phyloP scores from a whole-genome alignment of 2,113 vertebrate species.

The Pipra filicauda region DNA sequence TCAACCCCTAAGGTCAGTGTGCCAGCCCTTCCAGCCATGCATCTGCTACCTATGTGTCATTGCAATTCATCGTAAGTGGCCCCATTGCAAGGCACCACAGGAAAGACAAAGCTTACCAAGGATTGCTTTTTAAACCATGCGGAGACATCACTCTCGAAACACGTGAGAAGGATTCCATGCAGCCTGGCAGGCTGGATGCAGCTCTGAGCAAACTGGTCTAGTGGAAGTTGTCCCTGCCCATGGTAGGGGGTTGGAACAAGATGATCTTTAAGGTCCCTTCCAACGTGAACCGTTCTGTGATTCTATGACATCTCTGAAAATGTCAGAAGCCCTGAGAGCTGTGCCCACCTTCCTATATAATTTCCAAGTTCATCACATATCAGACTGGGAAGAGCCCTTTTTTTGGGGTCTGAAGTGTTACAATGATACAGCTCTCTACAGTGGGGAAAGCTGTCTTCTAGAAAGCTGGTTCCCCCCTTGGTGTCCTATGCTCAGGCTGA shows the following conservation, averaged over 20 bases:
- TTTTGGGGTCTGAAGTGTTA: not conserved
- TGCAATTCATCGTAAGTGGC: not conserved
- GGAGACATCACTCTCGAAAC: not conserved
- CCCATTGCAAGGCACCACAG: not conserved
- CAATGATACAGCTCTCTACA: not conserved
- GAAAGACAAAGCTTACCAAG: not conserved
- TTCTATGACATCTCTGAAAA: not conserved
- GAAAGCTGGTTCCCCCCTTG: not conserved
- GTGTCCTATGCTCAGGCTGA: not conserved
- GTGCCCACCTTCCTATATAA: not conserved
- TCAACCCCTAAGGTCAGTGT: accelerated
- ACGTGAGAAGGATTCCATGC: not conserved
- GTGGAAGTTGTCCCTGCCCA: not conserved
- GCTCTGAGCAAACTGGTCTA: not conserved
- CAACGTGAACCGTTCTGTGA: not conserved
- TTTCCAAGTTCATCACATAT: not conserved
- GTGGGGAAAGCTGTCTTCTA: not conserved
- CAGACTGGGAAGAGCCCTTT: not conserved
- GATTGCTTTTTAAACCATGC: not conserved
- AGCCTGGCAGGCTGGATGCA: not conserved
- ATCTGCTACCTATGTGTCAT: not conserved
- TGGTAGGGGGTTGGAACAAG: not conserved
- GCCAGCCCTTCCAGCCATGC: not conserved
- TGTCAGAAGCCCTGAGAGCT: not conserved
- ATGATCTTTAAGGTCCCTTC: not conserved